Evolutionary conservation across 2,888 invertebrate genomes (phyloP).

Genomic region (Ormyrus labotus): DNA sequence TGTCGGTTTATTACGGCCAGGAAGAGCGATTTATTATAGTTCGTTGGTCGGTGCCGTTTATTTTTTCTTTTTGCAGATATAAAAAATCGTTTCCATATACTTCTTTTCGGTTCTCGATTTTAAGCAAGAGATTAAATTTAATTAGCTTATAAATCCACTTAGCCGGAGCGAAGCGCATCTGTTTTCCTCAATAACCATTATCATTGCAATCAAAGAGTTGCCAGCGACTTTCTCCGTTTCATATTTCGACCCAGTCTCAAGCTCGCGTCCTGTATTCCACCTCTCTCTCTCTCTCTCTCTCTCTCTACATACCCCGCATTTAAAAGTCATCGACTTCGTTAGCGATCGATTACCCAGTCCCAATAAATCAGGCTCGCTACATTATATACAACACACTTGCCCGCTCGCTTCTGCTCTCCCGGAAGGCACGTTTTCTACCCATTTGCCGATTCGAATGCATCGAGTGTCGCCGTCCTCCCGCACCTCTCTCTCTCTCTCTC

Average conservation of each 20-base stretch:
- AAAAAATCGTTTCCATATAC: too few relatives aligned
- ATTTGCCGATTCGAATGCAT: slow-evolving; percentile 45
- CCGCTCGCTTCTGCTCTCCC: slow-evolving; percentile 43
- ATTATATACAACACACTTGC: not conserved
- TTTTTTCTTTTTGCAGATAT: too few relatives aligned
- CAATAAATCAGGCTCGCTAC: not conserved
- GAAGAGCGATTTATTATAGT: not conserved
- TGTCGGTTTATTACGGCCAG: not conserved
- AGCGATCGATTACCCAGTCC: slow-evolving; percentile 24
- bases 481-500: not conserved
- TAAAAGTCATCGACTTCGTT: slow-evolving; percentile 11
- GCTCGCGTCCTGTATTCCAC: not conserved
- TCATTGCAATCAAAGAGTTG: too few relatives aligned
- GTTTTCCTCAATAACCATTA: not conserved
- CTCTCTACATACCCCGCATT: not conserved
- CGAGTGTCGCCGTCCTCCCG: slow-evolving; percentile 20
- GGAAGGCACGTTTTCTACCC: slow-evolving; percentile 62
- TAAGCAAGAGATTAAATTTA: too few relatives aligned
- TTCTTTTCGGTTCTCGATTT: too few relatives aligned
- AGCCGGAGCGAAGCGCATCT: not conserved
- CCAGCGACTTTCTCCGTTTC: slow-evolving; percentile 35
- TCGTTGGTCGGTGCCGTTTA: too few relatives aligned
- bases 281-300: too few relatives aligned
- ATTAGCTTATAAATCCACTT: too few relatives aligned
- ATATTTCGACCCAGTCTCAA: slow-evolving; percentile 13